phyloP scores from a whole-genome alignment of 1,140 invertebrate genomes.

The Cyclargus thomasi region DNA sequence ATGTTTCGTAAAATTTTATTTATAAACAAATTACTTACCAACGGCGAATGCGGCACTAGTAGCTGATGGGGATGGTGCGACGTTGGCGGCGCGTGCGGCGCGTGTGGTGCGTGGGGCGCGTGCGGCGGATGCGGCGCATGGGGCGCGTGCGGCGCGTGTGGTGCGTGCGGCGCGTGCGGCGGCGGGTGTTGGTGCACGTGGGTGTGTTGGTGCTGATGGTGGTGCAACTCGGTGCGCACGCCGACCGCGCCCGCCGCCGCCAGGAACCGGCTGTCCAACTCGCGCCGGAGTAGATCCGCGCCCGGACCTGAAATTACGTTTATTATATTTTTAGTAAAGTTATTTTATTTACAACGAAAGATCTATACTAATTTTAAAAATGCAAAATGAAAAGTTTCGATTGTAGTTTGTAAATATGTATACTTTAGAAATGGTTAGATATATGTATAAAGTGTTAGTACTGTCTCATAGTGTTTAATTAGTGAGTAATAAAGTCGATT shows the following conservation, averaged over 20 bases:
- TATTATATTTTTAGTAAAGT: no score
- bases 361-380: no score
- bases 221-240: conserved; percentile 90
- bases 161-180: conserved; percentile 43
- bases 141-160: conserved; percentile 77
- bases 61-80: conserved; percentile 58
- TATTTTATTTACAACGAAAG: no score
- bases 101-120: conserved; percentile 71
- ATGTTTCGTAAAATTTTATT: no score
- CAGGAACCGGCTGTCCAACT: conserved; percentile 93
- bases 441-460: no score
- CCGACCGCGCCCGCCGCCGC: conserved; percentile 66
- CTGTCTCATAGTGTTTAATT: no score
- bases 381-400: no score
- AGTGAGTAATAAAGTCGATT: no score
- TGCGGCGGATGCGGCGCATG: conserved; percentile 74
- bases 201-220: conserved; percentile 93
- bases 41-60: conserved; percentile 70
- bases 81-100: conserved; percentile 37
- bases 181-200: conserved; percentile 91
- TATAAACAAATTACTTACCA: no score
- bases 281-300: conserved; percentile 90
- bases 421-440: no score
- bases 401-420: no score
- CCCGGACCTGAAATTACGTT: conserved; percentile 49